A percentile compares a stretch with the other conserved stretches of the same genome.
These are phyloP conservation scores for Gallinago nigripennis DNA, from an alignment of 2,797 vertebrate species.

Conservation along the genomic window DNA sequence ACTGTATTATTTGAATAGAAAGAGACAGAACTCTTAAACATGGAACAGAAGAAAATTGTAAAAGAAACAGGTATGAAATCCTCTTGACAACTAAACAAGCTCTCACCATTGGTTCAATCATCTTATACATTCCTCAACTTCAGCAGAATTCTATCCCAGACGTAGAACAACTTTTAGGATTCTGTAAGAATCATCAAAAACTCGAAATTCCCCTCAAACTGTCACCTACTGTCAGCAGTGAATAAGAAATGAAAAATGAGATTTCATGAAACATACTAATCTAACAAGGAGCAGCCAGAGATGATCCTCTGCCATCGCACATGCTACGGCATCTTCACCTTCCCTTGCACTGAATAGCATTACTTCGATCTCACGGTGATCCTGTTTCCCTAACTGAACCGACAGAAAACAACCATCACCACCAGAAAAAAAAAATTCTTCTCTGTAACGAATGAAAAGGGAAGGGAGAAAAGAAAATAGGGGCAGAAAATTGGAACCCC, in stretches of 20 bases:
- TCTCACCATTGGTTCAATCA: background rate
- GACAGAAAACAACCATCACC: background rate
- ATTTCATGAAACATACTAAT: background rate
- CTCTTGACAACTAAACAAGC: background rate
- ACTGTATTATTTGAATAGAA: background rate
- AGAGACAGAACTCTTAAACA: background rate
- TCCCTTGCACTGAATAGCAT: background rate
- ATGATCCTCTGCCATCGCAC: background rate
- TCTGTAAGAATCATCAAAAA: background rate
- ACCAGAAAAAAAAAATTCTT: background rate
- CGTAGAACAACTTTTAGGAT: background rate
- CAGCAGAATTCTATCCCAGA: background rate
- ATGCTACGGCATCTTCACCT: background rate
- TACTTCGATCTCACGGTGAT: background rate
- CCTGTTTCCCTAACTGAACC: background rate
- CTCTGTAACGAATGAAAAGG: background rate
- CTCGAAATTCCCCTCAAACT: background rate
- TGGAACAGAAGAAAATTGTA: fast-evolving
- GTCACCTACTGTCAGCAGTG: background rate
- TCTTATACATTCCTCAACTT: background rate
- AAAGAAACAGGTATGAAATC: background rate
- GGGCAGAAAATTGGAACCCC: background rate
- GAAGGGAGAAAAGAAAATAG: background rate
- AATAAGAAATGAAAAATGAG: background rate
- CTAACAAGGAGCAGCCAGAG: background rate